phyloP scores from a whole-genome alignment of 2,113 vertebrate species.

The Lasiurus cinereus region DNA sequence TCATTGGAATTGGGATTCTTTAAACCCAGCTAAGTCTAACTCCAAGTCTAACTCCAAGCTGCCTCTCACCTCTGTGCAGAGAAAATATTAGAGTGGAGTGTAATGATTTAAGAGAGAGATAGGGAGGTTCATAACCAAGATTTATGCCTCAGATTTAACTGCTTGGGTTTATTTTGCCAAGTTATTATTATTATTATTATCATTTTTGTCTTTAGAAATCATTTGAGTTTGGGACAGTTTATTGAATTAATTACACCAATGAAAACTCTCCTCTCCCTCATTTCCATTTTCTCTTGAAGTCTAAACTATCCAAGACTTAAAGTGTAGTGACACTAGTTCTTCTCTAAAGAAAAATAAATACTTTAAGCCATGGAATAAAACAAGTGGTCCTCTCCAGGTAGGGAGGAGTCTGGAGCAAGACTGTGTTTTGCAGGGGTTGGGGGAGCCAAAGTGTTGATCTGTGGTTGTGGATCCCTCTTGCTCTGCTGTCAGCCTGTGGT shows the following conservation, averaged over 20 bases:
- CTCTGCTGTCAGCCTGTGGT: background rate
- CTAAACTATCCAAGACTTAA: background rate
- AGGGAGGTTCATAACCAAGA: constrained; percentile 61
- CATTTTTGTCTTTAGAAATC: constrained; percentile 25
- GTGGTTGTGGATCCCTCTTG: background rate
- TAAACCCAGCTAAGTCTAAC: background rate
- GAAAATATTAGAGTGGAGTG: background rate
- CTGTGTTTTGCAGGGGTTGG: background rate
- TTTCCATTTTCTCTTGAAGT: background rate
- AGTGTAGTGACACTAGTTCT: constrained; percentile 41
- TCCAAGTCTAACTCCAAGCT: background rate
- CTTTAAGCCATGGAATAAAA: background rate
- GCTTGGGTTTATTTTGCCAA: background rate
- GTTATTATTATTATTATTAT: background rate
- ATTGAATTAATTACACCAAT: constrained; percentile 23
- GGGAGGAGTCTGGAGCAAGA: constrained; percentile 7
- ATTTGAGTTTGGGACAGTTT: background rate
- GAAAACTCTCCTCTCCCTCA: background rate
- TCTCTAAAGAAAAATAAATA: constrained; percentile 58
- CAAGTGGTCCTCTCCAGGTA: background rate
- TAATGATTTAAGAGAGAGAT: constrained; percentile 32
- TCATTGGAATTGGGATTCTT: background rate
- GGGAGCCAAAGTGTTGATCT: background rate
- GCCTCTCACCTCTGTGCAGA: background rate
- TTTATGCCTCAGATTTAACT: constrained; percentile 12